phyloP scores from a whole-genome alignment of 2,113 vertebrate genomes.

The Dolichallabes microphthalmus region DNA sequence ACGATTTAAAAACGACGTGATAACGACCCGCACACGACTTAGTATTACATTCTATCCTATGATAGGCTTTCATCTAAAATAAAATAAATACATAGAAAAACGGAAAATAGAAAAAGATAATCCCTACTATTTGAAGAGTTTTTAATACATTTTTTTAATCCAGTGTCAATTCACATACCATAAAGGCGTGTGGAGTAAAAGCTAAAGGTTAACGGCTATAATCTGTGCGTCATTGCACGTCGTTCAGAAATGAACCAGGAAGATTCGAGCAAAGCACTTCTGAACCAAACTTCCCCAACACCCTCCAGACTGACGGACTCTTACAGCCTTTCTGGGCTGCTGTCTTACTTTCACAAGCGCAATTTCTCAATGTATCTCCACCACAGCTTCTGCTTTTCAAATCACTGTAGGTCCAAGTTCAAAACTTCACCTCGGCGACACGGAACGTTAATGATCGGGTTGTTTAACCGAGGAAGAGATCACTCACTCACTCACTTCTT shows the following conservation, averaged over 20 bases:
- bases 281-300: constrained; percentile 16
- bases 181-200: neutral
- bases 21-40: neutral
- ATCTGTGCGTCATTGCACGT: neutral
- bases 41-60: neutral
- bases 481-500: no score
- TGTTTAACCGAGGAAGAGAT: constrained; percentile 6
- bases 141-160: neutral
- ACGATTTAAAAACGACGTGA: neutral
- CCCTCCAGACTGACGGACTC: neutral
- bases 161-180: neutral
- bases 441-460: neutral
- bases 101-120: neutral
- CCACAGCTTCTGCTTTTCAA: constrained; percentile 1
- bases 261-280: constrained; percentile 17
- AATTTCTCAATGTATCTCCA: constrained; percentile 7
- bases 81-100: no score
- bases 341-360: constrained; percentile 14
- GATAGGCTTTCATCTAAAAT: no score
- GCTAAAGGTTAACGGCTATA: no score
- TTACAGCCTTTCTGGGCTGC: neutral
- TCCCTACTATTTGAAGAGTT: neutral
- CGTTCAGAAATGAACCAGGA: neutral
- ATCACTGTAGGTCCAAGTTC: constrained; percentile 16
- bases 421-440: constrained; percentile 6